These are phyloP conservation scores for Sebastes cheni DNA, from an alignment of 2,797 vertebrate genomes.

Conservation along the genomic window DNA sequence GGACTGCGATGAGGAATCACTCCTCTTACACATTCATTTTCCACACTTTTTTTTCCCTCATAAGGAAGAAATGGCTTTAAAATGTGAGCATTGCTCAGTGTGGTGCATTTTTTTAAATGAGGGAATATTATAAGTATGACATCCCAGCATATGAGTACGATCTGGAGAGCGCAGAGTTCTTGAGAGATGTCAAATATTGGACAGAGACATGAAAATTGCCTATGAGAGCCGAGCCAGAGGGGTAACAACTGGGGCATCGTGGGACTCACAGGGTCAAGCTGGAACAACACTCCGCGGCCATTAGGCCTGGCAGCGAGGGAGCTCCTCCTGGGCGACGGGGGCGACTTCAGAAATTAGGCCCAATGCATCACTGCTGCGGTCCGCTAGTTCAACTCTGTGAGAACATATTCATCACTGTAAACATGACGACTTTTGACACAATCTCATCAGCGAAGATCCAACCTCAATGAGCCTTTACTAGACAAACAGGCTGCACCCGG, in stretches of 20 bases:
- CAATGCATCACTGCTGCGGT: conserved; percentile 20
- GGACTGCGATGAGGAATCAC: conserved; percentile 28
- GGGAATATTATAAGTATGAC: conserved; percentile 32
- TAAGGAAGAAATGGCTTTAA: conserved; percentile 52
- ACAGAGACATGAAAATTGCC: conserved; percentile 67
- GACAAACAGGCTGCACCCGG: conserved; percentile 56
- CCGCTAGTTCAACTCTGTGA: conserved; percentile 20
- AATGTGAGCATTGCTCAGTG: neutral
- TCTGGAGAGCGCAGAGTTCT: conserved; percentile 54
- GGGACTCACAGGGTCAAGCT: conserved; percentile 57
- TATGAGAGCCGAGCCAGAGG: conserved; percentile 51
- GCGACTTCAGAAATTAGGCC: conserved; percentile 29
- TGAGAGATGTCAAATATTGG: conserved; percentile 57
- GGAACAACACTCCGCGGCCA: conserved; percentile 59
- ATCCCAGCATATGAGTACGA: conserved; percentile 5
- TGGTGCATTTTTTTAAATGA: conserved; percentile 32
- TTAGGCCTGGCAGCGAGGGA: conserved; percentile 50
- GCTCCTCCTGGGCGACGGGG: conserved; percentile 41
- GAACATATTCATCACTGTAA: conserved; percentile 47
- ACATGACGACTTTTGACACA: conserved; percentile 8
- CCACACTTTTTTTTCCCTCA: conserved; percentile 25
- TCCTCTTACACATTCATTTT: conserved; percentile 15
- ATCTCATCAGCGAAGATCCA: conserved; percentile 39
- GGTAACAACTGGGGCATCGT: conserved; percentile 37
- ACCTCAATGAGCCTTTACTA: conserved; percentile 59